These are phyloP conservation scores for Scaptomyza montana DNA, from an alignment of 1,140 invertebrate genomes.

Conservation along the genomic window DNA sequence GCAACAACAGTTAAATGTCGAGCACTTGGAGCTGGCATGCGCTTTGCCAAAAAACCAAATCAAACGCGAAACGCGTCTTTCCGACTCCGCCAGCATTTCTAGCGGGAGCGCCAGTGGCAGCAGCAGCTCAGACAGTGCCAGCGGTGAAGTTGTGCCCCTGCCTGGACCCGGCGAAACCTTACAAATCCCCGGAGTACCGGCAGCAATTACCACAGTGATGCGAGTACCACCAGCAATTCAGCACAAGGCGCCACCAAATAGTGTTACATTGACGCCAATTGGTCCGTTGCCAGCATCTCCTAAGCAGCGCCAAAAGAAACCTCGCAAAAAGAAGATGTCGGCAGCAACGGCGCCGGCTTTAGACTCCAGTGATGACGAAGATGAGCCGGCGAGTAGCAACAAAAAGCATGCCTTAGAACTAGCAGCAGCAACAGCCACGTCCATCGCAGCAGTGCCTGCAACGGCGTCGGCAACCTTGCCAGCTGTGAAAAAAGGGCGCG, in stretches of 20 bases:
- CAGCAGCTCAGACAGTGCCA: constrained; percentile 59
- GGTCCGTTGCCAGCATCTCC: constrained; percentile 65
- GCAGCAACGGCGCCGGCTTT: constrained; percentile 34
- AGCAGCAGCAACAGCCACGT: constrained; percentile 19
- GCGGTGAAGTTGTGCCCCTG: constrained; percentile 53
- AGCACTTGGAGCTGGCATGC: constrained; percentile 43
- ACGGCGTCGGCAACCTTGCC: constrained; percentile 8
- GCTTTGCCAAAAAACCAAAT: constrained; percentile 66
- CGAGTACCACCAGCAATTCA: constrained; percentile 43
- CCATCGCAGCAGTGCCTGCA: constrained; percentile 18
- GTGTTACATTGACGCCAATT: constrained; percentile 64
- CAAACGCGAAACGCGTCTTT: constrained; percentile 60
- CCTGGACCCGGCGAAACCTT: constrained; percentile 62
- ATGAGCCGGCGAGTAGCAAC: constrained; percentile 48
- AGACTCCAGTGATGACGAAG: constrained; percentile 82
- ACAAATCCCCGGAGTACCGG: constrained; percentile 75
- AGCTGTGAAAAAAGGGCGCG: constrained; percentile 68
- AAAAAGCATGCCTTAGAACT: constrained; percentile 56
- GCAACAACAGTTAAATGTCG: constrained; percentile 28
- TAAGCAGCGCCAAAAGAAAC: constrained; percentile 64
- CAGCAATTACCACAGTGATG: constrained; percentile 65
- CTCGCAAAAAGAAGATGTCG: constrained; percentile 60
- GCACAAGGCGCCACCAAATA: constrained; percentile 58
- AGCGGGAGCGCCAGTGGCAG: constrained; percentile 52
- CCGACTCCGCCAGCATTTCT: constrained; percentile 53